Evolutionary conservation across 2,888 invertebrate species (phyloP), one percentile per base, ranked within the genome.

Genomic region (Tiliacea aurago): DNA sequence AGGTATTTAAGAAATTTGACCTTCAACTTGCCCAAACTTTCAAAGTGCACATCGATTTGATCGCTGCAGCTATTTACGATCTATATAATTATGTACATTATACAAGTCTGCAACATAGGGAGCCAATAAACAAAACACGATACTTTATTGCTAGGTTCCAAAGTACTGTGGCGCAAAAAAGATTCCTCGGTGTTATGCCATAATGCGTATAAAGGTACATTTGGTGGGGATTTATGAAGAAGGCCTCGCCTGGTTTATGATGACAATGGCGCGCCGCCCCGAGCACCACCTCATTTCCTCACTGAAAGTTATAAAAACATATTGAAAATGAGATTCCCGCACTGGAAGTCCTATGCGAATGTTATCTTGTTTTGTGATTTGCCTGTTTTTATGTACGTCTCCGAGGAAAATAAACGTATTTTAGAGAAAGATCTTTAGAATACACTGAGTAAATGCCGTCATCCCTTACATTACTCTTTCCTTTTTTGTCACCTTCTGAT

Each of bases 271-370:
- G 90, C 90, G 87, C 90, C 90, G 94, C 95, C 94, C 90, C 89
- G 91, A 93, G 94, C 95, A 91, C 92, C 95, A 94, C 95, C 96
- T 96, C 95, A 96, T 96, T 96, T 96, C 96, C 96, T 95, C 92
- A 93, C 94, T 90, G 93, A 95, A 95, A 96, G 96, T 96, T 96
- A 96, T 96, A 96, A 96, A 96, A 96, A 96, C 96, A 96, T 96
- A 96, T 96, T 96, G 96, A 96, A 96, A 96, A 96, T 95, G 95
- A 96, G 96, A 96, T 96, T 94, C 95, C 91, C 93, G 91, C 92
- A 88, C 90, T 91, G 92, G 91, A 94, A 93, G 92, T 93, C 95
- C 94, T 91, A 92, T n/a, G 92, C 92, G 91, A 95, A 93, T 94
- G 95, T 94, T 95, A 95, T 96, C 96, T 95, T 94, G 95, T 96